Base-by-base conservation (phyloP, 2,113 vertebrate species). In the Paratilapia polleni region DNA sequence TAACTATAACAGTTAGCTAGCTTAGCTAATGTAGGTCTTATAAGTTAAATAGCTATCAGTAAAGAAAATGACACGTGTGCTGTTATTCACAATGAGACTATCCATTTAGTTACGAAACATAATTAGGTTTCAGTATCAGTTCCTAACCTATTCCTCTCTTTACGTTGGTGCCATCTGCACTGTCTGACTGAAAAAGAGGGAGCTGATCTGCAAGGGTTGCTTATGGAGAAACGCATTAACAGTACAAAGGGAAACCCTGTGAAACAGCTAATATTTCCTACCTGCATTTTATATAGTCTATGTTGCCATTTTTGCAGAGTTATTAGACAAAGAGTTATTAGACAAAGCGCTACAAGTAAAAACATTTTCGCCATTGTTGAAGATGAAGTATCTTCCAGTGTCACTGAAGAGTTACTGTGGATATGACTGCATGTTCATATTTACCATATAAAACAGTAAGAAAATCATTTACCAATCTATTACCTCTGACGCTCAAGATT, bases 101-200 rank as follows among this genome's bases (percentile, higher is more conserved):
- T 0, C 1, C 17, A 31, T 31, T 70, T 73, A 0, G 0, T 31
- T 47, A 52, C 6, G 28, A 70, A 70, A 31, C 1, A 0, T 52
- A n/a, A 52, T 2, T 0, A 52, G 66, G 66, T 73, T 17, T 73
- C 66, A 20, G 43, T 28, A 70, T 70, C 43, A 73, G 66, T 24
- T 52, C 0, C 10, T 52, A 73, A 52, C 10, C 43, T 31, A 28
- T 31, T 52, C 43, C 49, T 73, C 66, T 52, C 26, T 31, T 52
- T 11, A 52, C 10, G 0, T 22, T 52, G 26, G 26, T 52, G 26
- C 26, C 43, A 52, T 31, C 43, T 73, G 43, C 17, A 31, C 43
- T 2, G 3, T 20, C 1, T 52, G 11, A 54, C 9, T 17, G 47
- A 49, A 49, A 26, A 34, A 73, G 1, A 73, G 11, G 62, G 0